Conservation (phyloP, 2,797 vertebrate species). For the Chiroxiphia lanceolata region DNA sequence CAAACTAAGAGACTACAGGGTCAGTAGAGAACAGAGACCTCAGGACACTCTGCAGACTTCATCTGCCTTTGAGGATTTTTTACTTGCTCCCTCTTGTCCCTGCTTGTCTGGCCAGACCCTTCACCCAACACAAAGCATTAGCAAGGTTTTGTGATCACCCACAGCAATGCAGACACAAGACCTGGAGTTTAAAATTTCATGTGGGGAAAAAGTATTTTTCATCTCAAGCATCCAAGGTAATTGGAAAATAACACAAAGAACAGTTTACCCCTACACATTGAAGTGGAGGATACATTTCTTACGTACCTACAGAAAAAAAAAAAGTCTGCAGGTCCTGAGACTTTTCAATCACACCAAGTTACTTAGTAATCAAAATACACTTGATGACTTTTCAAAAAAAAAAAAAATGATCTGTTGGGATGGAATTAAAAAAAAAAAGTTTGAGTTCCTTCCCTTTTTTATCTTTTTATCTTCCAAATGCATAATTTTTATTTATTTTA, state of each 20-base stretch:
- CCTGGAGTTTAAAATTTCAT: background rate
- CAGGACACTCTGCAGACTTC: background rate
- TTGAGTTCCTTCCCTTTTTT: background rate
- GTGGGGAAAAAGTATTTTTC: background rate
- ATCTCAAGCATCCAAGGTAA: background rate
- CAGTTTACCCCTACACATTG: background rate
- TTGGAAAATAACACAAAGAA: background rate
- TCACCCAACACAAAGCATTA: background rate
- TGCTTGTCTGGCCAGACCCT: background rate
- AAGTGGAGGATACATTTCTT: background rate
- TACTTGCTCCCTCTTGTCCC: background rate
- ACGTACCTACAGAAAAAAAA: background rate
- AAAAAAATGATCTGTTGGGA: background rate
- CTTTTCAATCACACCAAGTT: background rate
- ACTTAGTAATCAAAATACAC: background rate
- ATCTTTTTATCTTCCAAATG: background rate
- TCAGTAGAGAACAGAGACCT: background rate
- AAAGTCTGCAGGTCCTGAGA: background rate
- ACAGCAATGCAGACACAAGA: background rate
- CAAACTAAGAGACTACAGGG: background rate
- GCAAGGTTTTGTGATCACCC: background rate
- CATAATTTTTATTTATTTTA: background rate
- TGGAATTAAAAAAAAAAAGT: background rate
- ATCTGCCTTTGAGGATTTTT: background rate
- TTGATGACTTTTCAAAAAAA: background rate